phyloP scores from a whole-genome alignment of 2,113 vertebrate species.

The Okapia johnstoni region DNA sequence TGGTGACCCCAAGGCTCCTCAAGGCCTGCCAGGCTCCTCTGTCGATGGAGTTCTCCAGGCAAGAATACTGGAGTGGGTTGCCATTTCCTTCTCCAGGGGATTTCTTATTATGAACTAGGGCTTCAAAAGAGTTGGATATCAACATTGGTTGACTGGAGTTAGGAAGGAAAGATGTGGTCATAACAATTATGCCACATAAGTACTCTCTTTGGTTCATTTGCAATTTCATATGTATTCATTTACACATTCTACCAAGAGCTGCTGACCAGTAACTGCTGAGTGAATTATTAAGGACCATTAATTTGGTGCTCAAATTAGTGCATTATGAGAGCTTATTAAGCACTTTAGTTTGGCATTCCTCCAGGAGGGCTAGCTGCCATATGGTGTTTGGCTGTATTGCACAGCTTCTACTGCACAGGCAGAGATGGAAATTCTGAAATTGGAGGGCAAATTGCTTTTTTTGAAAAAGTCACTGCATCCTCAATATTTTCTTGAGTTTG shows the following conservation, averaged over 20 bases:
- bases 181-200: not conserved
- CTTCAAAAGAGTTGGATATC: not conserved
- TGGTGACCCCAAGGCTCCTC: not conserved
- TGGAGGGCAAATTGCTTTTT: not conserved
- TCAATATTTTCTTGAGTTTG: not conserved
- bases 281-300: not conserved
- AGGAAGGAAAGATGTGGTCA: not conserved
- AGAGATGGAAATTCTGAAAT: not conserved
- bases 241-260: not conserved
- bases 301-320: not conserved
- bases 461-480: not conserved
- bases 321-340: not conserved
- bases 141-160: not conserved
- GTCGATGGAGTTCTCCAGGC: not conserved
- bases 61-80: not conserved
- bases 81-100: not conserved
- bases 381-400: not conserved
- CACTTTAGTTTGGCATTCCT: conserved; percentile 14
- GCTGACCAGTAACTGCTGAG: not conserved
- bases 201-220: not conserved
- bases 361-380: not conserved
- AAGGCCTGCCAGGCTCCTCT: not conserved
- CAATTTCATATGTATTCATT: not conserved
- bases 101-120: not conserved
- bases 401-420: not conserved